phyloP scores from a whole-genome alignment of 1,140 invertebrate species.

The Onthophagus taurus region DNA sequence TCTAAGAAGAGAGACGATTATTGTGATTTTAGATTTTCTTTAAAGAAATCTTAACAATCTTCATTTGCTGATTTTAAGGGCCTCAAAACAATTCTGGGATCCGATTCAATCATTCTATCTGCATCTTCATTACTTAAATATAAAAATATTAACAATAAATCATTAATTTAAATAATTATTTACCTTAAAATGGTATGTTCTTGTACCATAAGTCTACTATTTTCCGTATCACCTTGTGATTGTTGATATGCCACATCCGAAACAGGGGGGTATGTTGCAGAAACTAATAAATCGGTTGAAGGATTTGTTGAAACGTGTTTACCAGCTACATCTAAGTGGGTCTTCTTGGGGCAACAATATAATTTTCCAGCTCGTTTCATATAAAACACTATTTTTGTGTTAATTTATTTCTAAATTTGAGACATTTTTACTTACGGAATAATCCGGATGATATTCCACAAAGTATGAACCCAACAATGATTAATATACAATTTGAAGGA shows the following conservation, averaged over 20 bases:
- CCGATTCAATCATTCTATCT: constrained; percentile 55
- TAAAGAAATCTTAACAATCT: constrained; percentile 37
- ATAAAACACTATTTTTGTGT: constrained; percentile 3
- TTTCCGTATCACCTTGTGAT: constrained; percentile 51
- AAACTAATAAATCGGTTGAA: constrained; percentile 59
- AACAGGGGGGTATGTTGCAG: constrained; percentile 58
- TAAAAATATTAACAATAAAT: constrained; percentile 19
- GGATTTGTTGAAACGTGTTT: constrained; percentile 45
- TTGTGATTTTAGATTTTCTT: constrained; percentile 4
- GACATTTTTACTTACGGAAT: background rate
- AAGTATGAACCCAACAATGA: background rate
- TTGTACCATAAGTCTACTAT: constrained; percentile 53
- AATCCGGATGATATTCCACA: background rate
- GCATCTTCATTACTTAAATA: constrained; percentile 52
- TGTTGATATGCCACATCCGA: constrained; percentile 52
- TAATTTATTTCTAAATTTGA: background rate
- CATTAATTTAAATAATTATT: background rate
- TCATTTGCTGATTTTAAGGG: constrained; percentile 43
- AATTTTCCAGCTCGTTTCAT: constrained; percentile 3
- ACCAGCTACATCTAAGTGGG: constrained; percentile 15
- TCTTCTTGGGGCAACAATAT: constrained; percentile 10
- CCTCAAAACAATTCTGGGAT: constrained; percentile 52
- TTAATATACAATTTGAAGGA: background rate
- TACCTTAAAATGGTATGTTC: constrained; percentile 40
- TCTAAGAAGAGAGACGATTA: too few species aligned